A percentile compares a stretch with the other conserved stretches of the same genome.
Conservation (phyloP, 2,888 invertebrate species). For the Disparrhopalites patrizii region DNA sequence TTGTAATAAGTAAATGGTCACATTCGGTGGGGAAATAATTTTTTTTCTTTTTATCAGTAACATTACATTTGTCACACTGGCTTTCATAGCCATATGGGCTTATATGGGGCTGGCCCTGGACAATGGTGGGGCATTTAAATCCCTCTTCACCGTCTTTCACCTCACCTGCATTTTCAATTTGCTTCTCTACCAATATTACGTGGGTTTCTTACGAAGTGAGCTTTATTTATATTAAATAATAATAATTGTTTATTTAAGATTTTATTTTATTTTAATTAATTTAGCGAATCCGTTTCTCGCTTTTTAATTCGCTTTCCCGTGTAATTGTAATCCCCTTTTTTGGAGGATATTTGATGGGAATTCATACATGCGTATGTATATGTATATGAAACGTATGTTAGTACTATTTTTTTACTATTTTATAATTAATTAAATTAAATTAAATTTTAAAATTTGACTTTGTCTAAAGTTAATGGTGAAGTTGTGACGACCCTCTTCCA, state of each 20-base stretch:
- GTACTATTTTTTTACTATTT: no score
- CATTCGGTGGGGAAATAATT: no score
- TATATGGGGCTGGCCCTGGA: constrained; percentile 17
- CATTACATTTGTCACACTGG: constrained; percentile 20
- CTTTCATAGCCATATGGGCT: constrained; percentile 21
- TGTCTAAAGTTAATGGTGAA: neutral
- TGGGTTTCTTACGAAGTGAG: constrained; percentile 12
- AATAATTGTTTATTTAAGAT: no score
- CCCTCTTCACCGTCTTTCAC: constrained; percentile 20
- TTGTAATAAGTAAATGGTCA: no score
- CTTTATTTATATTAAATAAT: neutral
- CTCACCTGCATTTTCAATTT: neutral
- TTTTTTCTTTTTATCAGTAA: constrained; percentile 15
- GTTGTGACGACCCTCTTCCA: neutral
- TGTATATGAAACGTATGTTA: no score
- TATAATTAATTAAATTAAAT: no score
- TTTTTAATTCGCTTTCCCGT: no score
- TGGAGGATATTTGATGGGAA: neutral
- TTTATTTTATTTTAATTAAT: no score
- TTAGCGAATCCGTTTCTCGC: no score
- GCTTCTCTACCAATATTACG: constrained; percentile 19
- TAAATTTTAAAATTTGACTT: no score
- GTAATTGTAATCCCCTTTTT: neutral
- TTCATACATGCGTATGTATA: no score
- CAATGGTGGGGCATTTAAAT: constrained; percentile 16